Base-by-base conservation (phyloP, 2,797 vertebrate genomes). In the Buphagus erythrorhynchus region DNA sequence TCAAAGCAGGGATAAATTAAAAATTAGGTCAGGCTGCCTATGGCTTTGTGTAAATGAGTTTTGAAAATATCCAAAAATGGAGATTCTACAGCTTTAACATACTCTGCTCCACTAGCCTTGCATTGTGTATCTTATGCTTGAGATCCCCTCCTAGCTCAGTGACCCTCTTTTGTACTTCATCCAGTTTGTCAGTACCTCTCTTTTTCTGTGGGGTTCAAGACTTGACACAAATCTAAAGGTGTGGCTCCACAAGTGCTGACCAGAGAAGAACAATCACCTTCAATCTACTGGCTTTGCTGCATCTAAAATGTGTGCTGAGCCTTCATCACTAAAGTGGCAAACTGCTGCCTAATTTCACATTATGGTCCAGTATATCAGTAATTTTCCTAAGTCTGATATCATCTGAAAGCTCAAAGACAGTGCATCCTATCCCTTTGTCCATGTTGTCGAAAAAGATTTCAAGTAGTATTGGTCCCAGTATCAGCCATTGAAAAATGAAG, bases 21-120 rank as follows among this genome's bases (percentile, higher is more conserved):
- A 95, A 91, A 88, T 72, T 58, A 78, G 79, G 88, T 95, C 86
- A 95, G 35, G 13, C 73, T 94, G 45, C 78, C 58, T 75, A 20
- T 84, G 62, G 76, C 43, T 43, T 86, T 90, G 57, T 77, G n/a
- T 67, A 68, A 54, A 62, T 91, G 51, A 77, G 35, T 74, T 91
- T 74, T 89, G 45, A 95, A 89, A 42, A 67, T 49, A 42, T 86
- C 10, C 12, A 86, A 43, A 38, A 91, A 61, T 9, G 6, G 35
- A 77, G 48, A 87, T 90, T 67, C 83, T 75, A 52, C 48, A 80
- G 20, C 20, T 67, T 79, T 40, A 59, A 71, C 75, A 85, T 75
- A 5, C 2, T 6, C 43, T 45, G 5, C 49, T 76, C 45, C 35
- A 43, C n/a, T 66, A 63, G 29, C 35, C 24, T 61, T 85, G 24